Conservation (phyloP, 2,113 vertebrate species). For the Crotalus tigris region DNA sequence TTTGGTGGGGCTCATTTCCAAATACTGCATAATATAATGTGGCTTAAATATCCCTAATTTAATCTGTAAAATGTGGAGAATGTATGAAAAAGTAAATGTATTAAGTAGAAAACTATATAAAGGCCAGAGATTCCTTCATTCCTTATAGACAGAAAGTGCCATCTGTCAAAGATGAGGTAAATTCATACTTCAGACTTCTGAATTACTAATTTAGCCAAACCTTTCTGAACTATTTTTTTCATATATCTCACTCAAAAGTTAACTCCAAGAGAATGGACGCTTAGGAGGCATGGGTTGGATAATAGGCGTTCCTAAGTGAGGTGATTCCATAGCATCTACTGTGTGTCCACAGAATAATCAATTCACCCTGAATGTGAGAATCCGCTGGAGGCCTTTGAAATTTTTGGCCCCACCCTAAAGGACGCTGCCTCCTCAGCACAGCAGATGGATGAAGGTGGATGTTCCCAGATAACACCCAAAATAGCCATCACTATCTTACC, state of each 20-base stretch:
- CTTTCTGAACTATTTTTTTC: background rate
- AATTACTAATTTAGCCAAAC: background rate
- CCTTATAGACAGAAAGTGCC: background rate
- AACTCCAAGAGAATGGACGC: background rate
- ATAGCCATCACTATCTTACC: background rate
- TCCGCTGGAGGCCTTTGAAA: constrained; percentile 11
- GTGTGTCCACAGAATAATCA: background rate
- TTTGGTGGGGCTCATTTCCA: background rate
- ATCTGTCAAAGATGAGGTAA: background rate
- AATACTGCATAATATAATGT: background rate
- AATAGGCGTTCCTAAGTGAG: background rate
- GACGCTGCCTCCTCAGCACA: background rate
- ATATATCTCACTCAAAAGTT: background rate
- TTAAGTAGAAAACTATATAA: background rate
- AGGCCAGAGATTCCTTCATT: background rate
- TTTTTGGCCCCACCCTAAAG: constrained; percentile 3
- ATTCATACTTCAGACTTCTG: background rate
- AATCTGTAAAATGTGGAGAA: background rate
- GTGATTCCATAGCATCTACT: background rate
- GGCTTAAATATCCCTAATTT: background rate
- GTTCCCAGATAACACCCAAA: constrained; percentile 17
- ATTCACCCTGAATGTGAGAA: constrained; percentile 18
- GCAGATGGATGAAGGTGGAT: background rate
- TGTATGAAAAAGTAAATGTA: background rate
- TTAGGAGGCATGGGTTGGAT: background rate